A percentile compares a stretch with the other conserved stretches of the same genome.
Evolutionary conservation across 2,113 vertebrate genomes (phyloP).

Genomic region (Chloebia gouldiae): DNA sequence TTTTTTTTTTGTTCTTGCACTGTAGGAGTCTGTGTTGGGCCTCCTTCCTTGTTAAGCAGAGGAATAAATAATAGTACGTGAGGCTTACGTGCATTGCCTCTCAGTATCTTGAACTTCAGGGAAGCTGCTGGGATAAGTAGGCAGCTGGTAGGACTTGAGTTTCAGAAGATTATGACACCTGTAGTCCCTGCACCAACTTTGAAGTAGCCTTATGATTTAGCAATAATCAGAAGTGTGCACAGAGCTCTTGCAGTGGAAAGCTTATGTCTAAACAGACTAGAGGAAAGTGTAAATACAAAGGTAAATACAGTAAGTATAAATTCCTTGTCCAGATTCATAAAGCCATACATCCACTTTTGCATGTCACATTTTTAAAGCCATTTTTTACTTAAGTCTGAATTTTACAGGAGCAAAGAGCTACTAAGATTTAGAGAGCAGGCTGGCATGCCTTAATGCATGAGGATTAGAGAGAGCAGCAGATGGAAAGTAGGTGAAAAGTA

Average conservation of each 20-base stretch:
- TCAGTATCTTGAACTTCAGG: background rate
- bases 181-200: background rate
- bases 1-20: background rate
- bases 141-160: background rate
- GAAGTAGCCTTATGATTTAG: background rate
- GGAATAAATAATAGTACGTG: background rate
- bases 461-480: background rate
- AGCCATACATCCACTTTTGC: background rate
- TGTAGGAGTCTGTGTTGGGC: background rate
- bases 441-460: background rate
- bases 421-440: background rate
- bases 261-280: background rate
- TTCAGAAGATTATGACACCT: background rate
- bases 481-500: background rate
- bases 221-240: background rate
- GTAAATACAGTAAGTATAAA: background rate
- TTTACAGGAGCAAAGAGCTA: background rate
- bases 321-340: background rate
- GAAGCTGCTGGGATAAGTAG: background rate
- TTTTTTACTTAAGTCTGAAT: background rate
- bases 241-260: background rate
- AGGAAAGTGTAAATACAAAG: background rate
- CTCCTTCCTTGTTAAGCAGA: background rate
- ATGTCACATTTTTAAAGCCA: background rate
- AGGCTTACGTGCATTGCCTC: background rate